These are phyloP conservation scores for Branchinecta sandiegonensis DNA, from an alignment of 2,888 invertebrate species.

Conservation along the genomic window DNA sequence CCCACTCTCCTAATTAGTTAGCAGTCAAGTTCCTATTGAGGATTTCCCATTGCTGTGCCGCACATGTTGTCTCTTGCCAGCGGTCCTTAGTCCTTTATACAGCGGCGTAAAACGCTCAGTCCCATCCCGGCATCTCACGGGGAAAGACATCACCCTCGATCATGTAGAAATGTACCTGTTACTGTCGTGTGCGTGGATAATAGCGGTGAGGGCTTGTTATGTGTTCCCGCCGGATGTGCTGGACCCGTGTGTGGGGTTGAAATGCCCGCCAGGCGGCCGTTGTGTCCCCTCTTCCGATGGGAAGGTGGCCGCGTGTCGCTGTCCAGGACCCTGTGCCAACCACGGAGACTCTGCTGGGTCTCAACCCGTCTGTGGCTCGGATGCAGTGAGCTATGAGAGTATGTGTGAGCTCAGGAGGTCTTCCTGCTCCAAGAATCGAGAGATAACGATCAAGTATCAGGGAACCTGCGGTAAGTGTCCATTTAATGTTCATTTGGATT, in stretches of 20 bases:
- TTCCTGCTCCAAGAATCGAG: neutral
- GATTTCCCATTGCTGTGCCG: too few species aligned
- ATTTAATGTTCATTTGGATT: neutral
- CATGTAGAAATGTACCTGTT: too few species aligned
- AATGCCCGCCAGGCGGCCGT: constrained; percentile 1
- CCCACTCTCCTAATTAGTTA: too few species aligned
- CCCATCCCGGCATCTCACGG: too few species aligned
- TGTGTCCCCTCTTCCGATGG: constrained; percentile 2
- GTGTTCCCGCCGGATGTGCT: neutral
- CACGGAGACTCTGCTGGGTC: neutral
- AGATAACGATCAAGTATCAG: neutral
- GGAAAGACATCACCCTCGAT: too few species aligned
- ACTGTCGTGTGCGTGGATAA: neutral
- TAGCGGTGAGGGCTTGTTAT: neutral
- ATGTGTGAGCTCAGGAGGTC: constrained; percentile 1
- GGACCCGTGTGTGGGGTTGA: constrained; percentile 1
- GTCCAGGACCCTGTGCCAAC: constrained; percentile 8
- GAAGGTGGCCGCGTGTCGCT: neutral
- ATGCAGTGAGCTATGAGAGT: neutral
- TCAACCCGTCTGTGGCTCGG: constrained; percentile 3
- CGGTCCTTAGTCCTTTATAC: too few species aligned
- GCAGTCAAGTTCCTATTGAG: too few species aligned
- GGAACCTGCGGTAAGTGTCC: neutral
- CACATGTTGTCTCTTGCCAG: too few species aligned
- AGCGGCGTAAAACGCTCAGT: too few species aligned